These are phyloP conservation scores for Brachionichthys hirsutus DNA, from an alignment of 2,113 vertebrate genomes.

Conservation along the genomic window DNA sequence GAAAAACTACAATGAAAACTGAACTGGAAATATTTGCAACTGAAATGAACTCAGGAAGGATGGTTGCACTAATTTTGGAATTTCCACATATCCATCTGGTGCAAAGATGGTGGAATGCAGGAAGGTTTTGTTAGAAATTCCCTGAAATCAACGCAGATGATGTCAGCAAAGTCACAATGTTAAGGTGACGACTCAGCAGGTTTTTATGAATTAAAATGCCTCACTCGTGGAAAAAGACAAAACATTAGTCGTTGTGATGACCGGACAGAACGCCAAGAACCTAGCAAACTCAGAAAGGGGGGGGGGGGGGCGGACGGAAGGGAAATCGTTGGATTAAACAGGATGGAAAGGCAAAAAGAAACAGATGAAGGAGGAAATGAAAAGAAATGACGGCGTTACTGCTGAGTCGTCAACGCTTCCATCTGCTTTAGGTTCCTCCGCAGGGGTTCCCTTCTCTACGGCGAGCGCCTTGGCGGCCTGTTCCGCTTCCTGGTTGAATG, in stretches of 20 bases:
- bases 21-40: conserved; percentile 2
- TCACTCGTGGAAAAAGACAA: conserved; percentile 36
- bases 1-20: background rate
- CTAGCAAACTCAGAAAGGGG: conserved; percentile 4
- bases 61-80: background rate
- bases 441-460: conserved; percentile 66
- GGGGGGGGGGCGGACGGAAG: conserved; percentile 6
- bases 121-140: too few species aligned
- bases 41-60: background rate
- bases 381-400: conserved; percentile 63
- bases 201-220: conserved; percentile 20
- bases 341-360: conserved; percentile 19
- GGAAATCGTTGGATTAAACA: background rate
- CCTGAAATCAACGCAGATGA: background rate
- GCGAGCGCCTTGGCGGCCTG: conserved; percentile 46
- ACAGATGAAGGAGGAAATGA: background rate
- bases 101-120: background rate
- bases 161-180: background rate
- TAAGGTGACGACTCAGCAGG: conserved; percentile 5
- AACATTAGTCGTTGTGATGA: conserved; percentile 22
- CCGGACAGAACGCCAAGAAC: background rate
- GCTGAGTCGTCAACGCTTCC: conserved; percentile 54
- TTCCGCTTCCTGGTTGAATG: conserved; percentile 66
- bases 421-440: conserved; percentile 39
- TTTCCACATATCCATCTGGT: background rate